Conservation (phyloP, 2,888 invertebrate species). For the Aelia acuminata region DNA sequence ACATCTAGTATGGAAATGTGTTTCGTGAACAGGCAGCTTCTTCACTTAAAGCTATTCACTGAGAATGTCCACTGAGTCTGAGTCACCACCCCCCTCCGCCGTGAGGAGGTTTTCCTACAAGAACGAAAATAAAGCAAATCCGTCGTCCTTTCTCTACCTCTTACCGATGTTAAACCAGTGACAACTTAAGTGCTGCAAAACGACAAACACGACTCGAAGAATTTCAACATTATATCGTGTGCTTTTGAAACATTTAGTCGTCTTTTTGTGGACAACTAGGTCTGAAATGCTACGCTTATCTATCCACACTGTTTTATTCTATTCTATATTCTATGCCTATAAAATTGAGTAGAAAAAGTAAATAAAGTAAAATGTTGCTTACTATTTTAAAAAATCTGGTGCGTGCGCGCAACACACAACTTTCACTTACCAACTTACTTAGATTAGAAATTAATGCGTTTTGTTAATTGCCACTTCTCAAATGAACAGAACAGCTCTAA, state of each 20-base stretch:
- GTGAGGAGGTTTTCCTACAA: background rate
- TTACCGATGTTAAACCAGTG: background rate
- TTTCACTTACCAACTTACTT: too few species aligned
- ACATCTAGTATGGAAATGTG: constrained; percentile 47
- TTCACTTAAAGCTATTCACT: constrained; percentile 23
- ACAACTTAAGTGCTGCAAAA: constrained; percentile 37
- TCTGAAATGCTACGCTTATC: background rate
- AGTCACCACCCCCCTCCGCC: background rate
- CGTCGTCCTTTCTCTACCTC: background rate
- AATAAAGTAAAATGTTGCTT: too few species aligned
- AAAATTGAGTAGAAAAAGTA: too few species aligned
- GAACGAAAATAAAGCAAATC: constrained; percentile 14
- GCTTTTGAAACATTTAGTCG: background rate
- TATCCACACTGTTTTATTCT: background rate
- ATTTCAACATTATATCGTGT: background rate
- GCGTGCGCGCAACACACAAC: too few species aligned
- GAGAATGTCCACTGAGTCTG: background rate
- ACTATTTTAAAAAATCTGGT: too few species aligned
- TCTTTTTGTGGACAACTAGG: background rate
- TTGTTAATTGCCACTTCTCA: too few species aligned
- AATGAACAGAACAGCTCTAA: too few species aligned
- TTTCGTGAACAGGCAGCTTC: constrained; percentile 20
- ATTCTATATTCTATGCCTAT: too few species aligned
- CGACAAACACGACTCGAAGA: background rate
- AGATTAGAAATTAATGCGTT: too few species aligned